Conservation (phyloP, 35 echinoderm and acorn worm species). For the Anneissia japonica region DNA sequence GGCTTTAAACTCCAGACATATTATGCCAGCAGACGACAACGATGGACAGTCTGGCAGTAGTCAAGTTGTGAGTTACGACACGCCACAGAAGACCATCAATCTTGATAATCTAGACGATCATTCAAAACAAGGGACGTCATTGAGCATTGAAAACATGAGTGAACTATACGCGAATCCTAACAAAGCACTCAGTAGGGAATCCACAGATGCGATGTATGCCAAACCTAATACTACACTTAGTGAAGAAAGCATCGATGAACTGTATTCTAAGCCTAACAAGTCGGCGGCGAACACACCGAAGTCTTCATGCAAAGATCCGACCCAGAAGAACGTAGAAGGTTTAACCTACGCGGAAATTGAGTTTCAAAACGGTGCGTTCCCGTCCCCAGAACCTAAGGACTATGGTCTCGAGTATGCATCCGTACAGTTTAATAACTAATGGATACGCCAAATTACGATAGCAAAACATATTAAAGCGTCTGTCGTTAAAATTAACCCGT, state of each 20-base stretch:
- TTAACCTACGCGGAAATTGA: neutral
- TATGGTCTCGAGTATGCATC: no score
- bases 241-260: neutral
- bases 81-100: neutral
- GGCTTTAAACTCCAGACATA: no score
- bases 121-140: neutral
- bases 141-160: neutral
- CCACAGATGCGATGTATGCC: neutral
- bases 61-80: neutral
- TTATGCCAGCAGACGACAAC: neutral
- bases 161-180: neutral
- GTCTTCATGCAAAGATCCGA: neutral
- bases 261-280: neutral
- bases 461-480: no score
- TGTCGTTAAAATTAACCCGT: no score
- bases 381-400: no score
- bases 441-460: no score
- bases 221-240: neutral
- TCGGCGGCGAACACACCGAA: neutral
- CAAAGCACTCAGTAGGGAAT: neutral
- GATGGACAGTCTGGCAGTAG: neutral
- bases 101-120: neutral
- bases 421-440: no score
- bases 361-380: neutral
- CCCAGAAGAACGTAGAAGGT: neutral